Base-by-base conservation (phyloP, 2,113 vertebrate species). In the Sorex araneus region DNA sequence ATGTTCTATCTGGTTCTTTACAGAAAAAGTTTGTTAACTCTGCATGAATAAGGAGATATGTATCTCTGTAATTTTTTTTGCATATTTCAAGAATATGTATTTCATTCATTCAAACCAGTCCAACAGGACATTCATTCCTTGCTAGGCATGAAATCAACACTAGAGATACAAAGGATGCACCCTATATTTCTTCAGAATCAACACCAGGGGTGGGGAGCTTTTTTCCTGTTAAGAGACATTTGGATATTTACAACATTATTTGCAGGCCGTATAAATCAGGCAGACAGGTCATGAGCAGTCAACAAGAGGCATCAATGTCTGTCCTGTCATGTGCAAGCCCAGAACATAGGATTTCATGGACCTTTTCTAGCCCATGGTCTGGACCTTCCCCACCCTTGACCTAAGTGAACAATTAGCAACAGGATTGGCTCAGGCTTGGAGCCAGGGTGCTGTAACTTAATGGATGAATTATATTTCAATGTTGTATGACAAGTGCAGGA, bases 101-200 rank as follows among this genome's bases (percentile, higher is more conserved):
- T 73, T 90, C 66, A 73, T 66, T 81, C 27, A 73, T 47, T 91
- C 47, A 91, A 28, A 40, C 64, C 63, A 71, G 94, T 67, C 43
- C 63, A 81, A n/a, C 30, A 47, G 57, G 47, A 23, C 40, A 21
- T 5, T 67, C 32, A 64, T 34, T 64, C 32, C 69, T 30, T 70
- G 45, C 70, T 89, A 82, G 89, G 57, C 30, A 67, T 84, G 60
- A 54, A 93, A 50, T 75, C 21, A 54, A 74, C 19, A 21, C 19
- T 21, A 50, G 87, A 74, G 84, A 66, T 40, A n/a, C 45, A 32
- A 87, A 90, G 25, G 85, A 73, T 32, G 30, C 32, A 18, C 34
- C 30, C 87, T n/a, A 36, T 30, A 86, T 66, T 21, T 75, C 3
- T 0, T 30, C 28, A 21, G 64, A 77, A 73, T 47, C 63, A 50